These are phyloP conservation scores for Dallia pectoralis DNA, from an alignment of 2,797 vertebrate genomes.

Conservation along the genomic window DNA sequence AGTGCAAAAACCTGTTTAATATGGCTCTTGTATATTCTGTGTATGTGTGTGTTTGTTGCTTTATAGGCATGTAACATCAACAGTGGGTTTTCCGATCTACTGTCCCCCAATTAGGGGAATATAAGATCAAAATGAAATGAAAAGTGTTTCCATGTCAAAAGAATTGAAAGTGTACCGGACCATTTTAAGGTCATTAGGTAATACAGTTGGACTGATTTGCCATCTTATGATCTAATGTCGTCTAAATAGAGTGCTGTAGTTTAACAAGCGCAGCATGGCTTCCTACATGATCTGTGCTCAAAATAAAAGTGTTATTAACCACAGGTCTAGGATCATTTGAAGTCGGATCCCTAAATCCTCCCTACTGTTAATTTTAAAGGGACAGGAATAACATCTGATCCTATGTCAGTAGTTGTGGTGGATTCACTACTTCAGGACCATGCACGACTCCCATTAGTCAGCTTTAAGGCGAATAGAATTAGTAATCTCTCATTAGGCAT, in stretches of 20 bases:
- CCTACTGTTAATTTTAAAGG: background rate
- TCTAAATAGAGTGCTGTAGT: constrained; percentile 13
- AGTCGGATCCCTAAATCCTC: background rate
- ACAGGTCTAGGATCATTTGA: background rate
- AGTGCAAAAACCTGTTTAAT: constrained; percentile 55
- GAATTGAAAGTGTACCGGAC: constrained; percentile 10
- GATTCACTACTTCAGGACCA: constrained; percentile 40
- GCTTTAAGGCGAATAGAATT: constrained; percentile 31
- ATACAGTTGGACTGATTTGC: constrained; percentile 53
- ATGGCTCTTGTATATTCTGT: constrained; percentile 48
- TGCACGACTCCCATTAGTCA: constrained; percentile 48
- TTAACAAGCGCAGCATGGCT: constrained; percentile 45
- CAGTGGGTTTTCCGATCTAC: constrained; percentile 28
- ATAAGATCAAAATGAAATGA: constrained; percentile 29
- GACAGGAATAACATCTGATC: background rate
- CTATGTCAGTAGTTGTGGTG: background rate
- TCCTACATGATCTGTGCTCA: constrained; percentile 26
- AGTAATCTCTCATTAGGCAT: background rate
- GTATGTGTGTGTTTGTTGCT: constrained; percentile 51
- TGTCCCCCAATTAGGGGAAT: constrained; percentile 14
- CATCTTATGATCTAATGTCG: constrained; percentile 30
- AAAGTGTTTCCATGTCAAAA: constrained; percentile 14
- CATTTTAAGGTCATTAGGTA: constrained; percentile 34
- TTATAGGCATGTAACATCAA: constrained; percentile 48
- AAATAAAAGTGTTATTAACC: background rate